Base-by-base conservation (phyloP, 2,797 vertebrate genomes). In the Lacerta bilineata region DNA sequence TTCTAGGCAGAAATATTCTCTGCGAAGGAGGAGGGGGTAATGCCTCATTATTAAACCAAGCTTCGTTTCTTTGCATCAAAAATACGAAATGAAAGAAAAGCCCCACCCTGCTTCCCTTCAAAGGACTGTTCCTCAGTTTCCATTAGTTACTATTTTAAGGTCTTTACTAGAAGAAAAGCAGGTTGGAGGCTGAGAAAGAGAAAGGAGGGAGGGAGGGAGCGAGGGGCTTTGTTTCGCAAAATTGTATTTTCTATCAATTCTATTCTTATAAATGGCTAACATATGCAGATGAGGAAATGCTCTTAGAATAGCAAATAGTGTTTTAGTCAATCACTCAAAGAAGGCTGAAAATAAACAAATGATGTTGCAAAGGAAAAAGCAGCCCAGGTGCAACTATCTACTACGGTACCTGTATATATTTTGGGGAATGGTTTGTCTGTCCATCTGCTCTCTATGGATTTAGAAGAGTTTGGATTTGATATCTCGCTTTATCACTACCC, bases 241-340 rank as follows among this genome's bases (percentile, higher is more conserved):
- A 79, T 50, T 69, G 20, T 69, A 55, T 39, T 80, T 64, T 33
- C 27, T 74, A 64, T 64, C 55, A 77, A 39, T 77, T 86, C 61
- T 50, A 46, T 13, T 86, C 61, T 79, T 43, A 79, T 86, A 79
- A 78, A 86, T 7, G 46, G 46, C 77, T 72, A 87, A 61, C 66
- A 80, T 72, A 72, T 36, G 43, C 77, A 87, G 77, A 55, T 72
- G 27, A 41, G 10, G 25, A 41, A 80, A 61, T 61, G 61, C 75
- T 86, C 27, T 41, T 86, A 46, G 85, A 74, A 74, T 41, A 80
- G 66, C 68, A 87, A 80, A n/a, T 36, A 61, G 25, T 39, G 25
- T 59, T 87, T 80, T 81, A 86, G 68, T 61, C 77, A 81, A 59
- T 25, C 11, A 74, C 50, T 74, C 50, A 29, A 10, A 41, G 77